These are phyloP conservation scores for Chelonoidis abingdonii DNA, from an alignment of 2,113 vertebrate species.

Conservation along the genomic window DNA sequence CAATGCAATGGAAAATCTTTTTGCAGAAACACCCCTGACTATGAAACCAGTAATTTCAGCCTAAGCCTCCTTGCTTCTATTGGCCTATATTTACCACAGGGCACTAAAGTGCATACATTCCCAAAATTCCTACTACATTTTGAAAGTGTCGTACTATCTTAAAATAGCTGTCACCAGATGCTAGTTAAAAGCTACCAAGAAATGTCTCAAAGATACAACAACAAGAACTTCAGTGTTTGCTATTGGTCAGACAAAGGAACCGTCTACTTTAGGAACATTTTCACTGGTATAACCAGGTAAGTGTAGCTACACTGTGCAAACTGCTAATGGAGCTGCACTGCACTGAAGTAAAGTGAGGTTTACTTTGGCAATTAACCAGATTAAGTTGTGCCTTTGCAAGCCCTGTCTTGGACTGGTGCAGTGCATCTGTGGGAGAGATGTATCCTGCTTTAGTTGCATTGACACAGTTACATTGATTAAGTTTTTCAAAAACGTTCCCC, in stretches of 20 bases:
- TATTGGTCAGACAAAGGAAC: not conserved
- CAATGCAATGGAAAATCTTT: not conserved
- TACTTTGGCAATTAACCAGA: no score
- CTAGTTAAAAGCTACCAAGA: not conserved
- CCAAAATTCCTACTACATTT: not conserved
- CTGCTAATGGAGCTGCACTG: not conserved
- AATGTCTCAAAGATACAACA: not conserved
- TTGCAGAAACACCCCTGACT: not conserved
- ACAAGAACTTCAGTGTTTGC: not conserved
- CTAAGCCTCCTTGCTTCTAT: not conserved
- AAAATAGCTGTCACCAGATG: not conserved
- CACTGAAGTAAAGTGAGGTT: not conserved
- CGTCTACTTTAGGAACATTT: no score
- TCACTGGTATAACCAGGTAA: not conserved
- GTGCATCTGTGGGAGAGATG: not conserved
- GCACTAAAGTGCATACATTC: not conserved
- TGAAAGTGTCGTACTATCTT: not conserved
- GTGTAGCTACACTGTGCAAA: not conserved
- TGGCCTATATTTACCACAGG: not conserved
- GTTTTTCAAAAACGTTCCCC: not conserved
- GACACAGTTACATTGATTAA: no score
- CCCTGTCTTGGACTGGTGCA: not conserved
- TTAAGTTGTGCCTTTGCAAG: no score
- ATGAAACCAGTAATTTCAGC: accelerated
- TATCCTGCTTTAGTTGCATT: not conserved